Evolutionary conservation across 2,113 vertebrate genomes (phyloP).

Genomic region (Ifrita kowaldi): DNA sequence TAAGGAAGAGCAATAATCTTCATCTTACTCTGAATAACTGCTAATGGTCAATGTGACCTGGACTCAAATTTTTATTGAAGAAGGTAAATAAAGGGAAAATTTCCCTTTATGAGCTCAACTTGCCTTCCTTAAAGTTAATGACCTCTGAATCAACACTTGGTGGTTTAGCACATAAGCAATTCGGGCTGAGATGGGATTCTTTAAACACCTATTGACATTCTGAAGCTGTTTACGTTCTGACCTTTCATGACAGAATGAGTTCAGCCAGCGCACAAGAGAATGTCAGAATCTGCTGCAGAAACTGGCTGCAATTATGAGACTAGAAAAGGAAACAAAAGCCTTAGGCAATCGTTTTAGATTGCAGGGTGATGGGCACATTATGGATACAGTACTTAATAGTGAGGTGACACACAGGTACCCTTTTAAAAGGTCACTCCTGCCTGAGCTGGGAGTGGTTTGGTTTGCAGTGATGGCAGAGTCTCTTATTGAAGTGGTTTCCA

Average conservation of each 20-base stretch:
- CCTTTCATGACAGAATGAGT: slow-evolving; percentile 55
- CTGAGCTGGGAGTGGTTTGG: neutral
- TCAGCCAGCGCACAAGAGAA: slow-evolving; percentile 14
- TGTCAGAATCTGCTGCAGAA: neutral
- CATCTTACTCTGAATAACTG: neutral
- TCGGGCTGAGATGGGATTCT: slow-evolving; percentile 10
- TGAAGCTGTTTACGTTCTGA: slow-evolving; percentile 29
- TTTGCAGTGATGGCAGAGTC: neutral
- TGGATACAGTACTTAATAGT: neutral
- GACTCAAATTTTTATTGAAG: neutral
- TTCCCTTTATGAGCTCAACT: neutral
- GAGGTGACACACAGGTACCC: neutral
- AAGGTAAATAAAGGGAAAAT: neutral
- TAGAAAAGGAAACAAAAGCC: neutral
- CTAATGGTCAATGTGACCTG: neutral
- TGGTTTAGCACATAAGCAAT: neutral
- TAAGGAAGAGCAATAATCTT: neutral
- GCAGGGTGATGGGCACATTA: neutral
- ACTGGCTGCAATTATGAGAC: slow-evolving; percentile 2
- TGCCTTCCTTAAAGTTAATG: neutral
- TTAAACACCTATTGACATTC: slow-evolving; percentile 52
- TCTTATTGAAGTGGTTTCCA: neutral
- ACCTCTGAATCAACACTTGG: slow-evolving; percentile 12
- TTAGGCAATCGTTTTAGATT: neutral
- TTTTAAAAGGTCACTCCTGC: neutral